phyloP scores from a whole-genome alignment of 2,797 vertebrate species.

The Sciurus carolinensis region DNA sequence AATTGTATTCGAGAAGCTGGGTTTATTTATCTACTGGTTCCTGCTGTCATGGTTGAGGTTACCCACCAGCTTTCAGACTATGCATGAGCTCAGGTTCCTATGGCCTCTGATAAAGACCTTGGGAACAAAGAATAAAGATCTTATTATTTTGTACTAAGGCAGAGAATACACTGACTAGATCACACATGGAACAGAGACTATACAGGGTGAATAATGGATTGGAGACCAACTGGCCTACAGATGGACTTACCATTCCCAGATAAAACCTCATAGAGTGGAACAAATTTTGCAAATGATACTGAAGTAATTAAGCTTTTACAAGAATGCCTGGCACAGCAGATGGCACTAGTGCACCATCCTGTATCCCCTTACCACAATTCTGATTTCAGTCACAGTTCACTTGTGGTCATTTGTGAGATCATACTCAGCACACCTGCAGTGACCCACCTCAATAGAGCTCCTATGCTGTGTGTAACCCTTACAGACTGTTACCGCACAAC shows the following conservation, averaged over 20 bases:
- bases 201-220: background rate
- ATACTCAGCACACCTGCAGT: background rate
- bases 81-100: background rate
- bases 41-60: background rate
- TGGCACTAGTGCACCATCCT: background rate
- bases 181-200: background rate
- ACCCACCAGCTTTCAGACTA: background rate
- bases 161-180: background rate
- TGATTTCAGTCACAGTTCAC: background rate
- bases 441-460: background rate
- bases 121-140: background rate
- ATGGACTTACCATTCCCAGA: background rate
- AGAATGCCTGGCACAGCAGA: background rate
- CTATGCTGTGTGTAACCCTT: background rate
- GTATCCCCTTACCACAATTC: background rate
- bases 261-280: background rate
- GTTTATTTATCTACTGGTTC: background rate
- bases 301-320: slow-evolving; percentile 14
- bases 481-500: background rate
- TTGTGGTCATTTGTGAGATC: background rate
- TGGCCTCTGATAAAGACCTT: background rate
- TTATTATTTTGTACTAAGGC: background rate
- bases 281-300: background rate
- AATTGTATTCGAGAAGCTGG: background rate
- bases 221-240: slow-evolving; percentile 31